Conservation (phyloP, 2,888 invertebrate species). For the Brachyopa scutellaris region DNA sequence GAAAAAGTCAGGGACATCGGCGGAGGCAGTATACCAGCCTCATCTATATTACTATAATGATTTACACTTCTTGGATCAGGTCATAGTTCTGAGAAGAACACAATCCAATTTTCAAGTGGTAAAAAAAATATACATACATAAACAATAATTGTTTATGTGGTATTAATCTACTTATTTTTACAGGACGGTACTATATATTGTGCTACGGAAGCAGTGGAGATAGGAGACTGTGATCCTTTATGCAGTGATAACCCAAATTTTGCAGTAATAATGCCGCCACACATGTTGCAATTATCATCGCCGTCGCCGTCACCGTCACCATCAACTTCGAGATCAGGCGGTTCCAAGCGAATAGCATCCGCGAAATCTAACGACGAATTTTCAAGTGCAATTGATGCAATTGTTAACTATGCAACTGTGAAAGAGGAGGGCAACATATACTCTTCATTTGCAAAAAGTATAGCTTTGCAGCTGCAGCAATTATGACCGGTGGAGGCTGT, state of each 20-base stretch:
- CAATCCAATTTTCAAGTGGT: no score
- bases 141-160: neutral
- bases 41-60: no score
- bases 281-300: neutral
- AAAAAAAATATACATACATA: neutral
- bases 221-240: neutral
- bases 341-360: neutral
- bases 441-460: neutral
- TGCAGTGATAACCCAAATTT: neutral
- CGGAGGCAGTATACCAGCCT: no score
- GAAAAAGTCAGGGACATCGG: no score
- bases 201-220: neutral
- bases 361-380: neutral
- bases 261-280: neutral
- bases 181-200: neutral
- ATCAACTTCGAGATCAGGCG: neutral
- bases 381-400: neutral
- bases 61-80: no score
- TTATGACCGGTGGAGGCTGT: slow-evolving; percentile 3
- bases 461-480: slow-evolving; percentile 16
- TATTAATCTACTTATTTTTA: neutral
- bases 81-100: no score
- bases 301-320: neutral
- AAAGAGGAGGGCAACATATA: slow-evolving; percentile 4
- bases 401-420: neutral